Base-by-base conservation (phyloP, 2,888 invertebrate species). In the Rhagonycha lutea region DNA sequence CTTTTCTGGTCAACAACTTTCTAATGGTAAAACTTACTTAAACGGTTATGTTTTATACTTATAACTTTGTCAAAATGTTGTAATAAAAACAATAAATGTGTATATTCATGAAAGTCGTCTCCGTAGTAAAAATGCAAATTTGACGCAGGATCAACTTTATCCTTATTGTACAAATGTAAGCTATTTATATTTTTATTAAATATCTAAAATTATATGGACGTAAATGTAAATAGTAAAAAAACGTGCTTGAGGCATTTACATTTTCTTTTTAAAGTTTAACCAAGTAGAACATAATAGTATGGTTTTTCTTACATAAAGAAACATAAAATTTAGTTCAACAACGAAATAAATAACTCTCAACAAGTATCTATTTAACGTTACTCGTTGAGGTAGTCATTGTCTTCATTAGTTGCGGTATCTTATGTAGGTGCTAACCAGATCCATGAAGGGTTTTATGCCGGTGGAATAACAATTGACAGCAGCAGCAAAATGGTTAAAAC, bases 1-100 rank as follows among this genome's bases (percentile, higher is more conserved):
- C 72, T 73, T 76, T 72, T 23, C 69, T 69, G 72, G 47, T 68
- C 72, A 29, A 63, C 14, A 70, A 75, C 70, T 70, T 76, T 76
- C 72, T 76, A 76, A 76, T 76, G 72, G 75, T 65, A 61, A 75
- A 75, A 75, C 71, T 75, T 75, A 71, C 71, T 75, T 75, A 72
- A 72, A 75, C 70, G 70, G 63, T 70, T 70, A 70, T 70, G 67
- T 70, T 74, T 74, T 65, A 68, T 62, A 70, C 29, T 65, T 65
- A 70, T 70, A 67, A 74, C 62, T 74, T 65, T 65, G 63, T 65
- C 63, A 61, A 63, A 72, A 24, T 72, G 12, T 29, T 24, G 67
- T 47, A 65, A 70, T 24, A 72, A 72, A 63, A 63, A 63, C 62
- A 65, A 65, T 65, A 65, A 65, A 65, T 24, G 47, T 47, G 47